Evolutionary conservation across 2,113 vertebrate genomes (phyloP), one percentile per base, ranked within the genome.

Genomic region (Verasper variegatus): DNA sequence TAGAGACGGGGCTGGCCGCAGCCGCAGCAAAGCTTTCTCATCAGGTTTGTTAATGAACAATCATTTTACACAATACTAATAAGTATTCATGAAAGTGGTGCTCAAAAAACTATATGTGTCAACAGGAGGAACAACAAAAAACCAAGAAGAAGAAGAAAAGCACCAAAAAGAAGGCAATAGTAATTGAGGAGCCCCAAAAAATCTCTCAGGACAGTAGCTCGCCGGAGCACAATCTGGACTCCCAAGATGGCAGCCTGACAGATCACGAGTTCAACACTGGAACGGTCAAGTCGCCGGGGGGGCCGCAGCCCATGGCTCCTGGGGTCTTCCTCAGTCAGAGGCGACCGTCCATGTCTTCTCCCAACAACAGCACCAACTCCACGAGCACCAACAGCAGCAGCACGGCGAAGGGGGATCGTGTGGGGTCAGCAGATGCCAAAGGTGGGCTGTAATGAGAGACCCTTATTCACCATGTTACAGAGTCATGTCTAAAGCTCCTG

Each of bases 21-120:
- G 98, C 98, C 0, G 98, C 98, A 0, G 98, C 98, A 3, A 99
- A 99, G 83, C 88, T 99, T 18, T 99, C 98, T 24, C 98, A 99
- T 90, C 98, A 99, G 97, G 98, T 99, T 81, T 88, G 88, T 52
- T 37, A 1, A 1, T 8, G 0, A 23, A 9, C 31, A 2, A 0
- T 0, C 0, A 20, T 66, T 31, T 7, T 5, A 15, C 14, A 6
- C n/a, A 3, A 2, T 18, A 8, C 4, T 1, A 0, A 1, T 0
- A 12, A 55, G 21, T 37, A 14, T 20, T 47, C 4, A 31, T 55
- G 31, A 31, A 31, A 31, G 1, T 10, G 0, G 6, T 9, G 0
- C 13, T 67, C 1, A 60, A 63, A 5, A 40, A 21, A 21, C 9
- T 0, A 11, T 3, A 0, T 47, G n/a, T 83, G 18, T 59, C 49